A percentile compares a stretch with the other conserved stretches of the same genome.
Conservation (phyloP, 2,113 vertebrate species). For the Zapornia atra region DNA sequence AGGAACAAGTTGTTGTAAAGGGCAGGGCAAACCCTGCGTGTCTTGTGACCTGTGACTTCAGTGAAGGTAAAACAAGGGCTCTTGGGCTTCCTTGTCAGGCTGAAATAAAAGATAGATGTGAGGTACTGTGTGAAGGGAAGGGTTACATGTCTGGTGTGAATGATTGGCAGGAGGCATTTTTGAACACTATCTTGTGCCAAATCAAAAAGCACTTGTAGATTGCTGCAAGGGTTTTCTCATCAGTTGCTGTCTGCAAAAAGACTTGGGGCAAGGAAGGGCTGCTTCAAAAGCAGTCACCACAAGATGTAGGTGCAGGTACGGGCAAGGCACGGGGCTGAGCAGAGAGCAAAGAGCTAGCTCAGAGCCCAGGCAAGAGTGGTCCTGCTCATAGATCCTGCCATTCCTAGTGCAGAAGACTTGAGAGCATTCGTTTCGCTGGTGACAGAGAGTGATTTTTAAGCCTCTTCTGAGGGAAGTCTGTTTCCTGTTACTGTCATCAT, state of each 20-base stretch:
- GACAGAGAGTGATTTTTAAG: background rate
- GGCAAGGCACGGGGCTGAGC: background rate
- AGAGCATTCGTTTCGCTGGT: background rate
- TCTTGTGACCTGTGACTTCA: background rate
- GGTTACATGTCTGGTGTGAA: accelerated
- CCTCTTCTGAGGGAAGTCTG: background rate
- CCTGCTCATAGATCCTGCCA: background rate
- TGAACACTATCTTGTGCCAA: background rate
- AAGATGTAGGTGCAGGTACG: background rate
- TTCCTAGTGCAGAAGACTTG: background rate
- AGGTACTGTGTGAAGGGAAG: background rate
- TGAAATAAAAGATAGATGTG: background rate
- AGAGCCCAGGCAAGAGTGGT: background rate
- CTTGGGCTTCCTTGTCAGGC: background rate
- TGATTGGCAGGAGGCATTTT: background rate
- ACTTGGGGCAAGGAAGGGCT: background rate
- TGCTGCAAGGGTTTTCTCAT: background rate
- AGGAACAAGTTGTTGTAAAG: background rate
- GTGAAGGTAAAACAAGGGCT: background rate
- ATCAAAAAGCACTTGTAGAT: background rate
- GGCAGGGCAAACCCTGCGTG: accelerated
- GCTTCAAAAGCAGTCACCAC: background rate
- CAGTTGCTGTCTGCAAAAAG: background rate
- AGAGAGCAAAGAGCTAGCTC: background rate
- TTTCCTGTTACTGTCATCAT: background rate